Conservation (phyloP, 2,888 invertebrate species). For the Apodemia hepburni region DNA sequence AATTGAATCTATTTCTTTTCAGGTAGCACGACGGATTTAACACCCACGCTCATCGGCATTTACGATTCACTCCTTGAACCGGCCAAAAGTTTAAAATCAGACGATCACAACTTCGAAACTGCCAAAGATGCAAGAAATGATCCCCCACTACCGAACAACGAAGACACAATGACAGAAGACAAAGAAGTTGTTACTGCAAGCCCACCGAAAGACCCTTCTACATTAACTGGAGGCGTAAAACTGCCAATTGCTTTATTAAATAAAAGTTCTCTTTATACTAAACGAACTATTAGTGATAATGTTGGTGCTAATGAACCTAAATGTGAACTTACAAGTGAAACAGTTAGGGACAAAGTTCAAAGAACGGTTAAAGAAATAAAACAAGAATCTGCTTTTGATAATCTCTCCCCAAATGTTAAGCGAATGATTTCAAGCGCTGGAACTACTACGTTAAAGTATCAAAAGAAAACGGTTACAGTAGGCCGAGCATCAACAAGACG, state of each 20-base stretch:
- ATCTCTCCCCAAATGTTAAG: constrained; percentile 81
- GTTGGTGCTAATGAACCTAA: constrained; percentile 49
- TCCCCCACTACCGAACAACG: constrained; percentile 51
- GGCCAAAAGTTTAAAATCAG: constrained; percentile 55
- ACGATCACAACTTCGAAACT: constrained; percentile 52
- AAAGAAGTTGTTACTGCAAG: constrained; percentile 38
- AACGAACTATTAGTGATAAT: constrained; percentile 69
- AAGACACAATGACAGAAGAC: constrained; percentile 40
- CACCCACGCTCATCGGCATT: constrained; percentile 91
- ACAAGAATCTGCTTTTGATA: constrained; percentile 65
- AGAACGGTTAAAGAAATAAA: constrained; percentile 49
- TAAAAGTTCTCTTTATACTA: constrained; percentile 63
- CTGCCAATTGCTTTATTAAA: constrained; percentile 62
- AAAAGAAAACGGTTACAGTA: constrained; percentile 55
- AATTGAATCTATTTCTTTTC: constrained; percentile 59
- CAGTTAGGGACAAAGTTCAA: constrained; percentile 49
- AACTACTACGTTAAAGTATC: constrained; percentile 61
- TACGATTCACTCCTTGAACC: constrained; percentile 88
- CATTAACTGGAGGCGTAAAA: constrained; percentile 63
- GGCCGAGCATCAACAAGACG: constrained; percentile 59
- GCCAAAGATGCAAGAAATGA: constrained; percentile 76
- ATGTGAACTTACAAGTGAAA: constrained; percentile 51
- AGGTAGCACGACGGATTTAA: constrained; percentile 93
- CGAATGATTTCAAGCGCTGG: constrained; percentile 80
- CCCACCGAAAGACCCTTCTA: constrained; percentile 51